Base-by-base conservation (phyloP, 2,113 vertebrate genomes). In the Pedionomus torquatus region DNA sequence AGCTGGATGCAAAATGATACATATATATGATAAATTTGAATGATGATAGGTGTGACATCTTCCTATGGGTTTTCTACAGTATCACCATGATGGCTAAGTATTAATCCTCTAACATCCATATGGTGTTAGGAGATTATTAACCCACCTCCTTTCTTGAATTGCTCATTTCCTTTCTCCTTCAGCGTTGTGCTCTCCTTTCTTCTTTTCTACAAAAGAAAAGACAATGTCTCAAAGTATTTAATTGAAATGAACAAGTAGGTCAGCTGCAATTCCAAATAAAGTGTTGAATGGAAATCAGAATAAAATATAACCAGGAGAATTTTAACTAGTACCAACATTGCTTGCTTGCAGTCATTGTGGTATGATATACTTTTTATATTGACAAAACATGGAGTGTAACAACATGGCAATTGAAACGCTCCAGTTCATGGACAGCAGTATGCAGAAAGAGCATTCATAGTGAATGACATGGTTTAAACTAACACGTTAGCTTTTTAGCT, bases 81-180 rank as follows among this genome's bases (percentile, higher is more conserved):
- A 66, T 17, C 64, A 51, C 18, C 35, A n/a, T 0, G 5, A 51
- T 23, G 63, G 41, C 44, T 24, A 83, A 91, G 35, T 2, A 17
- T 61, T 74, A 16, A 66, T 48, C 69, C n/a, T 58, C 26, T 30
- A 44, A n/a, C 24, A 80, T 24, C 8, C 57, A 69, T n/a, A 28
- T 3, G 13, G 28, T 35, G 25, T 37, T 65, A 65, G 70, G 52
- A 79, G 2, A 69, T 51, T 37, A 81, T 46, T 39, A 65, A 55
- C 98, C 96, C 92, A 99, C 99, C 98, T 98, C 98, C 98, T 92
- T 97, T 98, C 96, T 99, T 99, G 95, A 99, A 99, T n/a, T 98
- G 98, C 5, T 96, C 87, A 64, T 99, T 99, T 74, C 99, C 99
- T 64, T 98, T 98, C 88, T 99, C 99, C 94, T 99, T 99, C 94